phyloP scores from a whole-genome alignment of 2,888 invertebrate genomes.

The Diabrotica balteata region DNA sequence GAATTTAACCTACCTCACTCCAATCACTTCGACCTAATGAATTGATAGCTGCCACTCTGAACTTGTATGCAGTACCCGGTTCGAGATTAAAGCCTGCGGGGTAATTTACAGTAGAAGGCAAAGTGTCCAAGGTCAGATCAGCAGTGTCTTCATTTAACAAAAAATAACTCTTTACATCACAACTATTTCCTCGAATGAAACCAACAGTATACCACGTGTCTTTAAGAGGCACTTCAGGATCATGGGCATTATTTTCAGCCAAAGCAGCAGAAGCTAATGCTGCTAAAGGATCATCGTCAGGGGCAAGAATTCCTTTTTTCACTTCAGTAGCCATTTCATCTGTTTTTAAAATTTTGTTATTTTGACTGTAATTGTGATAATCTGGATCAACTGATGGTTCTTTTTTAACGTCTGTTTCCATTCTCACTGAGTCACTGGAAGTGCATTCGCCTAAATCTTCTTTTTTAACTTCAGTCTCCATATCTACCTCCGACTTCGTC shows the following conservation, averaged over 20 bases:
- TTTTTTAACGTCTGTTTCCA: too few relatives aligned
- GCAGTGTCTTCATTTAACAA: slow-evolving; percentile 69
- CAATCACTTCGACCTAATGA: slow-evolving; percentile 91
- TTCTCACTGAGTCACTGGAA: too few relatives aligned
- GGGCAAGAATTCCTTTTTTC: too few relatives aligned
- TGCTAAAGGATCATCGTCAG: slow-evolving; percentile 41
- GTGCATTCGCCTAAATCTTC: too few relatives aligned
- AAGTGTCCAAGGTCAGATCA: slow-evolving; percentile 74
- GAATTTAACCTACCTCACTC: slow-evolving; percentile 77
- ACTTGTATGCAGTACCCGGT: slow-evolving; percentile 95
- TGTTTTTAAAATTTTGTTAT: too few relatives aligned
- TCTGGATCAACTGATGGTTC: too few relatives aligned
- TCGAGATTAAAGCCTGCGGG: slow-evolving; percentile 74
- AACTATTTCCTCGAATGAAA: slow-evolving; percentile 85
- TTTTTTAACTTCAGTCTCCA: too few relatives aligned
- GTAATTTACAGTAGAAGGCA: slow-evolving; percentile 75
- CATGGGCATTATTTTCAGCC: slow-evolving; percentile 43
- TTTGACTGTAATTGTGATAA: too few relatives aligned
- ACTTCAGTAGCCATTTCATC: too few relatives aligned
- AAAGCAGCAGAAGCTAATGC: slow-evolving; percentile 62
- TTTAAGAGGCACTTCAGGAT: slow-evolving; percentile 57
- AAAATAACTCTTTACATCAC: slow-evolving; percentile 78
- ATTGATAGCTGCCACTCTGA: slow-evolving; percentile 93
- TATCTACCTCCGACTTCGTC: too few relatives aligned
- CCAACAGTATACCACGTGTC: slow-evolving; percentile 94